Evolutionary conservation across 2,888 invertebrate species (phyloP), one percentile per base, ranked within the genome.

Genomic region (Tetheella fluctuosa): DNA sequence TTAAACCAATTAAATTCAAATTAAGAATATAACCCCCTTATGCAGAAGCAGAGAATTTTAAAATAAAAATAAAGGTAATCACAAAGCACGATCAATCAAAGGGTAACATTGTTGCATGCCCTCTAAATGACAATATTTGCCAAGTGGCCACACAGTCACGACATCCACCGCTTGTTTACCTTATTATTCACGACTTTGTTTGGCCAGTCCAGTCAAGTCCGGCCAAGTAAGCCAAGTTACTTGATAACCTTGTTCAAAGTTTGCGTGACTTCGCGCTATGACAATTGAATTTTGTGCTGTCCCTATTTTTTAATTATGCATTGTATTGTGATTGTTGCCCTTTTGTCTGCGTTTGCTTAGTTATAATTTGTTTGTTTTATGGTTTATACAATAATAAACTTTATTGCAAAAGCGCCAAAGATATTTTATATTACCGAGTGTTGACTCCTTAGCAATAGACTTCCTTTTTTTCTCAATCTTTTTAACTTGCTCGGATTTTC

Each of bases 41-140:
- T n/a, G n/a, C n/a, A n/a, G n/a, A n/a, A n/a, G n/a, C n/a, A n/a
- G n/a, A n/a, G n/a, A n/a, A n/a, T n/a, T n/a, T n/a, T n/a, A n/a
- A n/a, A n/a, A n/a, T n/a, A n/a, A n/a, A n/a, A n/a, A n/a, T n/a
- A n/a, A 74, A 67, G 64, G 77, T 76, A 71, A 80, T 70, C 78
- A 81, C 79, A 83, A 79, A 72, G 79, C 77, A 71, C 88, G 84
- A 91, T 92, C 92, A 92, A 92, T 92, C 92, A 91, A 88, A 89
- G 88, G 86, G 84, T 81, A 79, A 80, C 82, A 85, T 85, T 85
- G 85, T 84, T 85, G 75, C 76, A 76, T 81, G 78, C 79, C 79
- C 74, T 65, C 20, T 48, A 12, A 68, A 71, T 69, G 86, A 86
- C 85, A 93, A 93, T 92, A 91, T 93, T 93, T 84, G 83, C 86